Conservation (phyloP, 2,888 invertebrate genomes). For the Colostygia pectinataria region DNA sequence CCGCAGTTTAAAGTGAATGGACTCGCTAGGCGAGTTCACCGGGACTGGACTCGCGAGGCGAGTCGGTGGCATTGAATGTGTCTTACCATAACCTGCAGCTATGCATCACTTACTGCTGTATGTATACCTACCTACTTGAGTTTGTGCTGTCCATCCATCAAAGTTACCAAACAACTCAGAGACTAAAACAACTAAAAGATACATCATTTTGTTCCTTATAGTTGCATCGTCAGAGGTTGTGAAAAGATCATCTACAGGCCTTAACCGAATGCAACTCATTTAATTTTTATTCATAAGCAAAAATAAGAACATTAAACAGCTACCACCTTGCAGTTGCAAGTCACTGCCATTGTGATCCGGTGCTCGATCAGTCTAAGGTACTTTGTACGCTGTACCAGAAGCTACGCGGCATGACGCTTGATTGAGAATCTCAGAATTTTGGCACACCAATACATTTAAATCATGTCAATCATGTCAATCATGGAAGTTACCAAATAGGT, state of each 20-base stretch:
- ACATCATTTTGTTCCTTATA: not conserved
- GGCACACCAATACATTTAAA: too few relatives aligned
- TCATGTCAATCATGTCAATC: too few relatives aligned
- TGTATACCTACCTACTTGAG: too few relatives aligned
- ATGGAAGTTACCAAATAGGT: too few relatives aligned
- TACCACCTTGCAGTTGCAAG: slow-evolving; percentile 30
- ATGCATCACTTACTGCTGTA: too few relatives aligned
- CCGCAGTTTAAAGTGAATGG: too few relatives aligned
- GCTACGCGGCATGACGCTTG: not conserved
- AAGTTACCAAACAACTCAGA: too few relatives aligned
- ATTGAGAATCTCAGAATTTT: not conserved
- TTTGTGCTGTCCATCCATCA: too few relatives aligned
- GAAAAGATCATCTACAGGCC: slow-evolving; percentile 7
- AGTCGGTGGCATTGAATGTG: too few relatives aligned
- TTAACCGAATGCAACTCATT: slow-evolving; percentile 18
- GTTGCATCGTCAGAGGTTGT: slow-evolving; percentile 15
- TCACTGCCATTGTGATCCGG: slow-evolving; percentile 37
- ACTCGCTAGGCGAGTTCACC: too few relatives aligned
- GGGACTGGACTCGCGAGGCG: too few relatives aligned
- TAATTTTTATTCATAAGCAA: slow-evolving; percentile 21
- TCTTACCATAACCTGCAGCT: too few relatives aligned
- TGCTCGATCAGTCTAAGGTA: slow-evolving; percentile 29
- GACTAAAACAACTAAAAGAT: not conserved
- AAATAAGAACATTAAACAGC: slow-evolving; percentile 23
- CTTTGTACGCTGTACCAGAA: slow-evolving; percentile 18